These are phyloP conservation scores for Brachyrhaphis roseni DNA, from an alignment of 2,797 vertebrate species.

Conservation along the genomic window DNA sequence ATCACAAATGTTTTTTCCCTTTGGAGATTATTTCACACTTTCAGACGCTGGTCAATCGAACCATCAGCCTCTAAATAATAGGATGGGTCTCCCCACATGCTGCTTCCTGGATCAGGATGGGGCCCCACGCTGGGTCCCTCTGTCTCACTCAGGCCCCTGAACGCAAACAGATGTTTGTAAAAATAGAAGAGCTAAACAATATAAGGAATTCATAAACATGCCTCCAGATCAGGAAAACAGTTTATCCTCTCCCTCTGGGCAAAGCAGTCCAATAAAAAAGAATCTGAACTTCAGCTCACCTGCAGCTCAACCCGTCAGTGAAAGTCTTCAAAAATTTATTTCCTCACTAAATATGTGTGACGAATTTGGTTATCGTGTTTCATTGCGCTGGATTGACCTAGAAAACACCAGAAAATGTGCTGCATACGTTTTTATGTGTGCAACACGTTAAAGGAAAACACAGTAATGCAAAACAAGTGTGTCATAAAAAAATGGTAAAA, in stretches of 20 bases:
- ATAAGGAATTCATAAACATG: slow-evolving; percentile 71
- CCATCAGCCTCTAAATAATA: slow-evolving; percentile 54
- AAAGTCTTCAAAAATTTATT: slow-evolving; percentile 46
- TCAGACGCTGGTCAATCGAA: slow-evolving; percentile 49
- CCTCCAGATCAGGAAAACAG: slow-evolving; percentile 57
- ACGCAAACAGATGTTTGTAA: slow-evolving; percentile 68
- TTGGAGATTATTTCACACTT: slow-evolving; percentile 49
- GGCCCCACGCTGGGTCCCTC: slow-evolving; percentile 52
- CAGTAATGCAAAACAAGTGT: background rate
- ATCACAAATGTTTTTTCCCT: slow-evolving; percentile 63
- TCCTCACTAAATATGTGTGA: slow-evolving; percentile 33
- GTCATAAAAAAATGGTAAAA: background rate
- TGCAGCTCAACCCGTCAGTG: slow-evolving; percentile 47
- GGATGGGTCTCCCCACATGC: slow-evolving; percentile 19
- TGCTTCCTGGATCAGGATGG: slow-evolving; percentile 45
- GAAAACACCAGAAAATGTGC: background rate
- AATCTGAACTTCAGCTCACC: slow-evolving; percentile 53
- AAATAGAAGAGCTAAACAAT: slow-evolving; percentile 58
- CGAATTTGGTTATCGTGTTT: slow-evolving; percentile 36
- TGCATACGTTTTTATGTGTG: slow-evolving; percentile 7
- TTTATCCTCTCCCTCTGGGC: slow-evolving; percentile 56
- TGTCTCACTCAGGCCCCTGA: slow-evolving; percentile 52
- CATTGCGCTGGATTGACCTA: slow-evolving; percentile 29
- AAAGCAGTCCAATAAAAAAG: slow-evolving; percentile 35
- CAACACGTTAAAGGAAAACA: slow-evolving; percentile 4